These are phyloP conservation scores for Tachysurus fulvidraco DNA, from an alignment of 2,113 vertebrate species.

Conservation along the genomic window DNA sequence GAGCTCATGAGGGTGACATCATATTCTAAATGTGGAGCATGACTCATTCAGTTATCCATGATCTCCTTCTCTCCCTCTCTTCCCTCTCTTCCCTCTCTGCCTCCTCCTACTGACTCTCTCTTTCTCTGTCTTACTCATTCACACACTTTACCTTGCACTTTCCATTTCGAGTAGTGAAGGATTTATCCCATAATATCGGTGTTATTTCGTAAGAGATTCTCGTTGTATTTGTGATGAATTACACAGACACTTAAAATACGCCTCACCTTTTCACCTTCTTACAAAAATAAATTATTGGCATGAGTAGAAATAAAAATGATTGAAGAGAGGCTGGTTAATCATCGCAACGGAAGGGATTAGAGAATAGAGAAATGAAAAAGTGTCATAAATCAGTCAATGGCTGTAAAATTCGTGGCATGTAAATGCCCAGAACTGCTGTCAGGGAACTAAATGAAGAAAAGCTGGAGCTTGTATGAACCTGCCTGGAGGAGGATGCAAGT, in stretches of 20 bases:
- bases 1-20: constrained; percentile 43
- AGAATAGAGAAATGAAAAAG: background rate
- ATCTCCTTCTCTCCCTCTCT: constrained; percentile 22
- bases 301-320: background rate
- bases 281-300: background rate
- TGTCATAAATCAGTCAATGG: background rate
- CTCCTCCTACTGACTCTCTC: background rate
- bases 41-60: constrained; percentile 52
- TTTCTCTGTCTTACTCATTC: background rate
- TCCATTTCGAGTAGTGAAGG: background rate
- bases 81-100: background rate
- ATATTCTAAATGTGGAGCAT: constrained; percentile 51
- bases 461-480: background rate
- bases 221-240: background rate
- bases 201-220: background rate
- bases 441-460: background rate
- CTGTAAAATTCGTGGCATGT: background rate
- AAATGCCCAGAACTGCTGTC: background rate
- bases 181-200: background rate
- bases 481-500: background rate
- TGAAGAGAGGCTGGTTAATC: background rate
- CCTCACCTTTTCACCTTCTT: background rate
- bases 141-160: background rate
- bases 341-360: background rate
- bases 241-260: background rate